Percentiles rank a stretch among this genome's conserved stretches.
phyloP scores from a whole-genome alignment of 2,888 invertebrate species.

The Leptarthrus brevirostris region DNA sequence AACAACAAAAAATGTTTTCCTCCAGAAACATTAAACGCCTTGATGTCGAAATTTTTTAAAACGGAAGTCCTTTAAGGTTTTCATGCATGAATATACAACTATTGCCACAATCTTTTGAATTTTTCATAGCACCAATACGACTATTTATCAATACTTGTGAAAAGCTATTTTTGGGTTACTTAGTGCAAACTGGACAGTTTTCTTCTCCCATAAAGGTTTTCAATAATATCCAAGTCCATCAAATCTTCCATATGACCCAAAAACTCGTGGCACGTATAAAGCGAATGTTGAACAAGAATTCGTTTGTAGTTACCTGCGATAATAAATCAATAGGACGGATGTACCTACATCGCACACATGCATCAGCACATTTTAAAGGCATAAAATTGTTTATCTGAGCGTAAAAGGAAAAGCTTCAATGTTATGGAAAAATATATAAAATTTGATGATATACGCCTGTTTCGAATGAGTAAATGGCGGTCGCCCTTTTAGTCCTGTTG shows the following conservation, averaged over 20 bases:
- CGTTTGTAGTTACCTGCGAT: conserved; percentile 16
- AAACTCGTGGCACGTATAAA: background rate
- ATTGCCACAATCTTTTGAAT: too few relatives aligned
- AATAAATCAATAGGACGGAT: conserved; percentile 47
- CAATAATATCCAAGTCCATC: background rate
- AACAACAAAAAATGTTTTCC: too few relatives aligned
- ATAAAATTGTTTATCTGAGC: conserved; percentile 54
- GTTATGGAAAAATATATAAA: conserved; percentile 51
- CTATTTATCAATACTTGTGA: too few relatives aligned
- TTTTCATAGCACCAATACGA: too few relatives aligned
- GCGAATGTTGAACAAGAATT: background rate
- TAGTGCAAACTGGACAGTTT: too few relatives aligned
- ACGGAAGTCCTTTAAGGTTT: too few relatives aligned
- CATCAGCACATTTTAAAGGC: conserved; percentile 48
- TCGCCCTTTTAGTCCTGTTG: conserved; percentile 11
- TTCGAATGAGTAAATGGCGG: conserved; percentile 16
- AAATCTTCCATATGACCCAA: background rate
- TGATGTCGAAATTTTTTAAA: too few relatives aligned
- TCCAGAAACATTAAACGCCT: too few relatives aligned
- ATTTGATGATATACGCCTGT: conserved; percentile 52
- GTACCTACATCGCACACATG: conserved; percentile 7
- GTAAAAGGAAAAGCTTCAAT: conserved; percentile 52
- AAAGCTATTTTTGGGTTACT: too few relatives aligned
- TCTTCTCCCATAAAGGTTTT: background rate
- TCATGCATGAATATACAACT: too few relatives aligned